Evolutionary conservation across 2,888 invertebrate genomes (phyloP).

Genomic region (Platerodrilus igneus): DNA sequence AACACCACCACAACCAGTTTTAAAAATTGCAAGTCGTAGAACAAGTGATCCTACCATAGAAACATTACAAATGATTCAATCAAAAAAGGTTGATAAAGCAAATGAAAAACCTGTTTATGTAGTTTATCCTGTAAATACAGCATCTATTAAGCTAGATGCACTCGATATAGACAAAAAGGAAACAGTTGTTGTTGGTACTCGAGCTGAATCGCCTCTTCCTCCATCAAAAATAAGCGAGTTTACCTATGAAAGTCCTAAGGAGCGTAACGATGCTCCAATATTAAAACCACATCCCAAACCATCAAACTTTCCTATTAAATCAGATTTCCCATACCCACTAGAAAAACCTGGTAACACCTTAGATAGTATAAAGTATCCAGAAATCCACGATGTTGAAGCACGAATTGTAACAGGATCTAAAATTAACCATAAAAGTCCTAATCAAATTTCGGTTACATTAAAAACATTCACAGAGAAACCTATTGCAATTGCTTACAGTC

Average conservation of each 20-base stretch:
- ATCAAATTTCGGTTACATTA: conserved; percentile 44
- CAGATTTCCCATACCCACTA: conserved; percentile 62
- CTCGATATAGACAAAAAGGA: conserved; percentile 47
- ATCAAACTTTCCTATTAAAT: conserved; percentile 45
- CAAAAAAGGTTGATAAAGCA: conserved; percentile 47
- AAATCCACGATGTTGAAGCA: conserved; percentile 46
- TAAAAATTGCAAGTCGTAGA: conserved; percentile 48
- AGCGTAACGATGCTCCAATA: conserved; percentile 45
- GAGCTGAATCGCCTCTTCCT: conserved; percentile 50
- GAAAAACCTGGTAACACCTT: conserved; percentile 52
- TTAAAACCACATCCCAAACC: conserved; percentile 45
- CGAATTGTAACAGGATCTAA: conserved; percentile 45
- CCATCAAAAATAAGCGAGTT: conserved; percentile 35
- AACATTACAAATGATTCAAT: conserved; percentile 66
- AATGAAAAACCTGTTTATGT: conserved; percentile 51
- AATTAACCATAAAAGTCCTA: conserved; percentile 26
- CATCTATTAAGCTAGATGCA: conserved; percentile 50
- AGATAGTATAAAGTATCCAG: conserved; percentile 46
- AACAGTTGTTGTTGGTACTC: conserved; percentile 54
- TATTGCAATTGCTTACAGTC: conserved; percentile 62
- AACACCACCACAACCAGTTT: conserved; percentile 47
- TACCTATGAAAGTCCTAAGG: conserved; percentile 28
- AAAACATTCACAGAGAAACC: conserved; percentile 54
- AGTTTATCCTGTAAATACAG: conserved; percentile 57
- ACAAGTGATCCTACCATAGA: conserved; percentile 52